phyloP scores from a whole-genome alignment of 2,113 vertebrate genomes.

The Todiramphus chloris region DNA sequence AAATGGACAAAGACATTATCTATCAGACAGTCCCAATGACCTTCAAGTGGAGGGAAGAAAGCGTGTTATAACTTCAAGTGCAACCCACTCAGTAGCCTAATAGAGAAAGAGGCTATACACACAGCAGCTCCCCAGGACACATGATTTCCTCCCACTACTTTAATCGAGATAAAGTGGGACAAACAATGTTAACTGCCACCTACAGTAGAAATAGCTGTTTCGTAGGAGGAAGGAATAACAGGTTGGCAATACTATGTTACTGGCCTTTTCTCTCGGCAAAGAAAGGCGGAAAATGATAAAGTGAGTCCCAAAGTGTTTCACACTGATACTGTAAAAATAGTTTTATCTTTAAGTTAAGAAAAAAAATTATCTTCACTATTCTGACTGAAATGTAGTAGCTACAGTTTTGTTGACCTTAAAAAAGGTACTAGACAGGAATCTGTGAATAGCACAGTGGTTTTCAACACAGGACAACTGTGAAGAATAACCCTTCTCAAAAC shows the following conservation, averaged over 20 bases:
- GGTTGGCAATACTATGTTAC: background rate
- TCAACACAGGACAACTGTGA: fast-evolving
- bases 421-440: background rate
- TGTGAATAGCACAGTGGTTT: background rate
- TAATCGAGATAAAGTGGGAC: slow-evolving; percentile 46
- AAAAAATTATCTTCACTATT: slow-evolving; percentile 11
- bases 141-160: slow-evolving; percentile 48
- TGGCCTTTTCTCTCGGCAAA: background rate
- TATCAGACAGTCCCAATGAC: background rate
- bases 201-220: slow-evolving; percentile 26
- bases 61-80: background rate
- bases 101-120: background rate
- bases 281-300: slow-evolving; percentile 31
- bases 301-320: background rate
- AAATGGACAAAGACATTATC: background rate
- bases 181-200: slow-evolving; percentile 51
- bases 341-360: slow-evolving; percentile 32
- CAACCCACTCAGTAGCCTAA: slow-evolving; percentile 29
- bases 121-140: background rate
- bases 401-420: background rate
- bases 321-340: slow-evolving; percentile 1
- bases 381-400: background rate
- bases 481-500: background rate
- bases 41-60: slow-evolving; percentile 34
- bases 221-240: slow-evolving; percentile 13